phyloP scores from a whole-genome alignment of 1,140 invertebrate species.

The Homarus americanus region DNA sequence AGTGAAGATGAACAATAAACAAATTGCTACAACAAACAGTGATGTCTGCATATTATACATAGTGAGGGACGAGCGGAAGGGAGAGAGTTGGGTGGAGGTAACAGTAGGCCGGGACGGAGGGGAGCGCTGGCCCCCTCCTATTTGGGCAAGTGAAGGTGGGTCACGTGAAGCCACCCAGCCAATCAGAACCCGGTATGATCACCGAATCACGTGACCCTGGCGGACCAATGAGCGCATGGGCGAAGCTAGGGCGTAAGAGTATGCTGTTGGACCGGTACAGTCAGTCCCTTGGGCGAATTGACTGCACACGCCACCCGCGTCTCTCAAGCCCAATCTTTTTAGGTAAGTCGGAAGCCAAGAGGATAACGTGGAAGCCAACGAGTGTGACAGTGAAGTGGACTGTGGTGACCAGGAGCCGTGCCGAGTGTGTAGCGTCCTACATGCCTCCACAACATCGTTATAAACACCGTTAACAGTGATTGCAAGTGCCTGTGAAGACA shows the following conservation, averaged over 20 bases:
- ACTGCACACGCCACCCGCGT: conserved; percentile 68
- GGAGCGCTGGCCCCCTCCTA: conserved; percentile 66
- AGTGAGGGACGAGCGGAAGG: background rate
- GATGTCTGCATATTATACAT: background rate
- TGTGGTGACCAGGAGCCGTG: background rate
- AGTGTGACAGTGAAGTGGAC: background rate
- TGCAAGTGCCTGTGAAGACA: too few relatives aligned
- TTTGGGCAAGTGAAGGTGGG: conserved; percentile 59
- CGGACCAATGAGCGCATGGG: conserved; percentile 35
- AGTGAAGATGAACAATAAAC: too few relatives aligned
- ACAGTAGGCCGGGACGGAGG: conserved; percentile 45
- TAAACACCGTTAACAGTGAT: too few relatives aligned
- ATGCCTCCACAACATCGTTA: background rate
- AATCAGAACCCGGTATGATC: conserved; percentile 10
- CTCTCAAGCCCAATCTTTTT: conserved; percentile 59
- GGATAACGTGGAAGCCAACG: background rate
- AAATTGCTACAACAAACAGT: too few relatives aligned
- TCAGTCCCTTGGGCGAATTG: conserved; percentile 71
- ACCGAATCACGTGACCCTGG: conserved; percentile 22
- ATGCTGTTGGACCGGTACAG: conserved; percentile 10
- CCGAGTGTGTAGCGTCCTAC: background rate
- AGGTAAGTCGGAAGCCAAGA: conserved; percentile 49
- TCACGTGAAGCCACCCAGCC: conserved; percentile 47
- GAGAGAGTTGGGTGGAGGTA: background rate
- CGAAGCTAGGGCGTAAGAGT: conserved; percentile 52